phyloP scores from a whole-genome alignment of 2,888 invertebrate genomes.

The Drosophila macrospina region DNA sequence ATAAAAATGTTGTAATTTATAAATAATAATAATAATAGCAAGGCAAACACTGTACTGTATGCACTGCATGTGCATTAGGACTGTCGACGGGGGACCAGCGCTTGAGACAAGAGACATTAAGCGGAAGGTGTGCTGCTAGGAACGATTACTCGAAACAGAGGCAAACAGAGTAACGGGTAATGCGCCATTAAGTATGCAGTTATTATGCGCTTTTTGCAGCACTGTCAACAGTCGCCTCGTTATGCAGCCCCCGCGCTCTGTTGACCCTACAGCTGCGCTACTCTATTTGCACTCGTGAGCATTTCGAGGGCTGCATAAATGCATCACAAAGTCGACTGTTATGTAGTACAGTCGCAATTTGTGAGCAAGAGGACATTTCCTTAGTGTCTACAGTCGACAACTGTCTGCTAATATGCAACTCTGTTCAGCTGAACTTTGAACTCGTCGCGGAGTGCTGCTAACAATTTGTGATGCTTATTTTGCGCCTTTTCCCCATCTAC shows the following conservation, averaged over 20 bases:
- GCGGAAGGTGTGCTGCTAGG: slow-evolving; percentile 19
- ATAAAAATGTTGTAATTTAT: neutral
- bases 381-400: slow-evolving; percentile 14
- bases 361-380: slow-evolving; percentile 64
- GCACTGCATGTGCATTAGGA: slow-evolving; percentile 7
- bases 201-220: slow-evolving; percentile 80
- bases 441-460: slow-evolving; percentile 39
- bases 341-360: slow-evolving; percentile 56
- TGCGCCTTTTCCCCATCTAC: slow-evolving; percentile 60
- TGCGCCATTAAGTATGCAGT: slow-evolving; percentile 73
- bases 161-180: slow-evolving; percentile 50
- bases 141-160: slow-evolving; percentile 1
- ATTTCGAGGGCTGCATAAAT: slow-evolving; percentile 70
- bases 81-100: neutral
- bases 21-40: slow-evolving; percentile 10
- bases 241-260: slow-evolving; percentile 44
- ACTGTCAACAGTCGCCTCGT: slow-evolving; percentile 70
- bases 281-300: slow-evolving; percentile 54
- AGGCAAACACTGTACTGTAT: slow-evolving; percentile 36
- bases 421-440: slow-evolving; percentile 67
- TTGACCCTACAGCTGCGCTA: slow-evolving; percentile 4
- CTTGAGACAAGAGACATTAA: slow-evolving; percentile 44
- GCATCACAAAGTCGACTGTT: slow-evolving; percentile 74
- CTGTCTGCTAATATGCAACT: slow-evolving; percentile 70
- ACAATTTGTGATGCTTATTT: slow-evolving; percentile 75